A percentile compares a stretch with the other conserved stretches of the same genome.
These are phyloP conservation scores for Malurus elegans DNA, from an alignment of 2,113 vertebrate genomes.

Conservation along the genomic window DNA sequence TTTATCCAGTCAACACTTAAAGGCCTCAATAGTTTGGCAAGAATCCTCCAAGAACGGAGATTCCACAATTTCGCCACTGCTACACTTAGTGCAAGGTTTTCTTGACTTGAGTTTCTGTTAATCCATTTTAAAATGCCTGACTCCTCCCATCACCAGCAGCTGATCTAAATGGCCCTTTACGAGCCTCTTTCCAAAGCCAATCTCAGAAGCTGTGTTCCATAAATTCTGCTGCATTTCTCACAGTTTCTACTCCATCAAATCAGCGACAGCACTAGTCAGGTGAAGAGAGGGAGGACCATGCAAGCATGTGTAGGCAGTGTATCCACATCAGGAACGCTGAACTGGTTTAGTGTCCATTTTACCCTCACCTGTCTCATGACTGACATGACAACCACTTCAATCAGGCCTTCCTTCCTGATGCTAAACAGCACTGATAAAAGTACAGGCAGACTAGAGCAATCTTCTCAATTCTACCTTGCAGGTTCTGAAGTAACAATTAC, in stretches of 20 bases:
- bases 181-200: background rate
- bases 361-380: background rate
- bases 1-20: background rate
- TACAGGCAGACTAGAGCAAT: background rate
- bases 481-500: background rate
- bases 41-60: background rate
- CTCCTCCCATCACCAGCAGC: background rate
- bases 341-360: background rate
- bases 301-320: background rate
- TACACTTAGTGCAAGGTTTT: background rate
- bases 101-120: background rate
- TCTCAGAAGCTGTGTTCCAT: accelerated
- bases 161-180: background rate
- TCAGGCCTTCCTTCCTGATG: background rate
- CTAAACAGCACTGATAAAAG: background rate
- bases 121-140: background rate
- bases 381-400: background rate
- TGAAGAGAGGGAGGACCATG: background rate
- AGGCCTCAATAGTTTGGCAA: background rate
- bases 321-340: background rate
- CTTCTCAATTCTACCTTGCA: background rate
- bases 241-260: background rate
- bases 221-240: background rate
- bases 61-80: background rate
- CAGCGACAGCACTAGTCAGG: background rate